Conservation (phyloP, 2,888 invertebrate species). For the Muscina levida region DNA sequence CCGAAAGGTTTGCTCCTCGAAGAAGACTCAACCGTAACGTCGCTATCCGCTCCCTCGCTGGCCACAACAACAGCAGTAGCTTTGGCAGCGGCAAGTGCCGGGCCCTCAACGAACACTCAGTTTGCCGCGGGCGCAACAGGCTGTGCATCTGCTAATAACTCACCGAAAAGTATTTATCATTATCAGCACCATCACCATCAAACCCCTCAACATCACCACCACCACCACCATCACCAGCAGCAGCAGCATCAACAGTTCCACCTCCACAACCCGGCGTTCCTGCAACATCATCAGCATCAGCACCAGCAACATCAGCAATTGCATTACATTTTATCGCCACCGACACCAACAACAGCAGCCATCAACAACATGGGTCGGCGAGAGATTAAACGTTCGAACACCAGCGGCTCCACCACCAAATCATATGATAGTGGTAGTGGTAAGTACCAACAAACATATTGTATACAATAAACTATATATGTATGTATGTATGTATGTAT, state of each 20-base stretch:
- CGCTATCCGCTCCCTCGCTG: slow-evolving; percentile 73
- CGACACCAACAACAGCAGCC: slow-evolving; percentile 47
- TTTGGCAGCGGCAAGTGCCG: slow-evolving; percentile 54
- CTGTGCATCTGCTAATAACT: slow-evolving; percentile 68
- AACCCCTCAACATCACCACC: slow-evolving; percentile 44
- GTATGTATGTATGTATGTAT: slow-evolving; percentile 7
- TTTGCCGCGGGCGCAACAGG: slow-evolving; percentile 68
- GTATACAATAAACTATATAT: slow-evolving; percentile 12
- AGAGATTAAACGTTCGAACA: slow-evolving; percentile 79
- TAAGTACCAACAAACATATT: slow-evolving; percentile 70
- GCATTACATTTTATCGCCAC: slow-evolving; percentile 46
- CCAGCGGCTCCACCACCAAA: slow-evolving; percentile 76
- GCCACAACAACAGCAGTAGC: slow-evolving; percentile 66
- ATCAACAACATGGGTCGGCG: slow-evolving; percentile 77
- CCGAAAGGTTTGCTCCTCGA: slow-evolving; percentile 65
- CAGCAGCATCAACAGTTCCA: slow-evolving; percentile 57
- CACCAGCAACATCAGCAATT: slow-evolving; percentile 50
- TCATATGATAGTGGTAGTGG: slow-evolving; percentile 78
- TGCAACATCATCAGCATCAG: slow-evolving; percentile 44
- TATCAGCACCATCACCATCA: slow-evolving; percentile 63
- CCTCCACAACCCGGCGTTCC: slow-evolving; percentile 61
- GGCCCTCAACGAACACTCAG: slow-evolving; percentile 51
- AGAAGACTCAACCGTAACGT: slow-evolving; percentile 65
- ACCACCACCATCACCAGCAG: slow-evolving; percentile 58
- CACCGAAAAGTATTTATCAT: slow-evolving; percentile 66